Percentiles rank a stretch among this genome's conserved stretches.
phyloP scores from a whole-genome alignment of 1,140 invertebrate species.

The Adelges cooleyi region DNA sequence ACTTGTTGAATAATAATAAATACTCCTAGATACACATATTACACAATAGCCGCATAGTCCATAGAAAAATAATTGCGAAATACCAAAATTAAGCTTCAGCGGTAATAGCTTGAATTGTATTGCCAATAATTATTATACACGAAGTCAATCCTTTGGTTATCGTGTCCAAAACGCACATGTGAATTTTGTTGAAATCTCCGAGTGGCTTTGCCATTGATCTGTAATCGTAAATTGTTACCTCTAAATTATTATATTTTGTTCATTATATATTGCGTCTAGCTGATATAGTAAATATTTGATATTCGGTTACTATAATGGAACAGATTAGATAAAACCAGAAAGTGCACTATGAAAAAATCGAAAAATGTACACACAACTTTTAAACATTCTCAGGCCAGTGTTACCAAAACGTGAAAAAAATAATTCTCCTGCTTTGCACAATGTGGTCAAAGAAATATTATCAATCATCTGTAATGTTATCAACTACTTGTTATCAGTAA shows the following conservation, averaged over 20 bases:
- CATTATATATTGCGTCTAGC: neutral
- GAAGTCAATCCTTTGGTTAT: neutral
- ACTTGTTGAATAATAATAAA: too few relatives aligned
- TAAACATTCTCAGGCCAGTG: neutral
- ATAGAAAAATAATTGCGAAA: too few relatives aligned
- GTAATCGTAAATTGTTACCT: neutral
- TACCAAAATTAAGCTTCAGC: conserved; percentile 4
- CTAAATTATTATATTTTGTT: neutral
- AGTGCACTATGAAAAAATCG: neutral
- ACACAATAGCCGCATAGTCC: too few relatives aligned
- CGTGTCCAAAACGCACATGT: neutral
- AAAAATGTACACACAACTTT: conserved; percentile 5
- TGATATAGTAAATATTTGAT: neutral
- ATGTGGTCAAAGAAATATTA: too few relatives aligned
- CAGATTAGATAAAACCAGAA: neutral
- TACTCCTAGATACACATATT: too few relatives aligned
- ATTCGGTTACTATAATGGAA: neutral
- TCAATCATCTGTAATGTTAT: too few relatives aligned
- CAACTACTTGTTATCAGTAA: too few relatives aligned
- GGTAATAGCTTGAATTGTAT: neutral
- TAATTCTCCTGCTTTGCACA: too few relatives aligned
- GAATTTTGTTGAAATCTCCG: neutral
- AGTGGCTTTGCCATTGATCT: neutral
- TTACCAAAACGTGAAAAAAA: too few relatives aligned
- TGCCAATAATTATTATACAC: conserved; percentile 5